Percentiles rank a stretch among this genome's conserved stretches.
Evolutionary conservation across 2,113 vertebrate species (phyloP).

Genomic region (Phrynosoma blainvillii): DNA sequence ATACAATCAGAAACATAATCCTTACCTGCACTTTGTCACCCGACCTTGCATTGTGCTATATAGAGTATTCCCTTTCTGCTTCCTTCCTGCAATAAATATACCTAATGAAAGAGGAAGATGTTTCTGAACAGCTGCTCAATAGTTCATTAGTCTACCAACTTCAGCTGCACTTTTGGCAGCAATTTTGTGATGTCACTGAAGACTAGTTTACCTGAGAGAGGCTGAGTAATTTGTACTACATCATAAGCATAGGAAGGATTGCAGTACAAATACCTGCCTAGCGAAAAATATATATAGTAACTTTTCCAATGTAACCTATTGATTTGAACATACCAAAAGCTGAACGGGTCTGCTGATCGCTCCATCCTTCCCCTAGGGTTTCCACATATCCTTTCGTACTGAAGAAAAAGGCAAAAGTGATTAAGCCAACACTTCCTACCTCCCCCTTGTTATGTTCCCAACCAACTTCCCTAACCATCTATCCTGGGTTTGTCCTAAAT

Average conservation of each 20-base stretch:
- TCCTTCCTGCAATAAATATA: conserved; percentile 29
- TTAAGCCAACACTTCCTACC: no score
- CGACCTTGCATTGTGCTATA: conserved; percentile 7
- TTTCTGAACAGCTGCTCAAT: background rate
- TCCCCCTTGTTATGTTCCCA: no score
- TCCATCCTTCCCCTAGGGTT: no score
- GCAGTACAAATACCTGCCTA: background rate
- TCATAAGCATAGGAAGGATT: background rate
- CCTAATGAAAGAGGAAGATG: background rate
- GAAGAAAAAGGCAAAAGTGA: no score
- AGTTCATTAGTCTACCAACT: background rate
- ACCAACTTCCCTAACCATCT: no score
- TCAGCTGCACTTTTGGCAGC: background rate
- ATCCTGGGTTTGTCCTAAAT: no score
- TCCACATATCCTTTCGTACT: no score
- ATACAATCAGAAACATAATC: background rate
- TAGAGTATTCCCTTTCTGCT: background rate
- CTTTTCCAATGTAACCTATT: no score
- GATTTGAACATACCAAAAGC: no score
- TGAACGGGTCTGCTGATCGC: no score
- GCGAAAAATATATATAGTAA: no score
- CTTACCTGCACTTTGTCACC: background rate
- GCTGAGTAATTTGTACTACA: background rate
- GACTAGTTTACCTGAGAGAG: background rate
- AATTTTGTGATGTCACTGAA: background rate